These are phyloP conservation scores for Onychostoma macrolepis DNA, from an alignment of 2,113 vertebrate genomes.

Conservation along the genomic window DNA sequence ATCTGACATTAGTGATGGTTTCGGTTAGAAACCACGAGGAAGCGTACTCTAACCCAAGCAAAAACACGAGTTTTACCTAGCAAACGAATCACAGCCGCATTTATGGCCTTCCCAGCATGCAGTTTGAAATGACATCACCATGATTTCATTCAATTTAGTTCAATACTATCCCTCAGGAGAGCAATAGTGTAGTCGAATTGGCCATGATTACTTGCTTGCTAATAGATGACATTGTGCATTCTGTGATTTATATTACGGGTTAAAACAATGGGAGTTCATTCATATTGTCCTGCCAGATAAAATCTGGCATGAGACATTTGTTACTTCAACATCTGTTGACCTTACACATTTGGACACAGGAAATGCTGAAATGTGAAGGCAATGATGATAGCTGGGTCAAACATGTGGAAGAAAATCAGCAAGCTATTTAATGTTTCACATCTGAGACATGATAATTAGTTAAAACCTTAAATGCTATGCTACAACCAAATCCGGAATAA, in stretches of 20 bases:
- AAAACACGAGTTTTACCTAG: constrained; percentile 13
- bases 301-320: constrained; percentile 23
- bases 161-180: constrained; percentile 42
- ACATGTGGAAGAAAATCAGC: neutral
- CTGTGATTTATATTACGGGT: constrained; percentile 40
- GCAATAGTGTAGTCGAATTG: constrained; percentile 29
- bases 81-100: neutral
- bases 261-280: constrained; percentile 48
- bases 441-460: constrained; percentile 10
- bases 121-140: constrained; percentile 27
- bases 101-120: constrained; percentile 27
- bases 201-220: constrained; percentile 32
- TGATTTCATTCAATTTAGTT: constrained; percentile 41
- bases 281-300: constrained; percentile 30
- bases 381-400: constrained; percentile 19
- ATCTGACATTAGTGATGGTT: neutral
- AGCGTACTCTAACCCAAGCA: neutral
- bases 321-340: constrained; percentile 34
- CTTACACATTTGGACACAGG: constrained; percentile 17
- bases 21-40: neutral
- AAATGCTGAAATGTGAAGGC: constrained; percentile 24
- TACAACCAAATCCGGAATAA: constrained; percentile 1
- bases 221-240: constrained; percentile 19
- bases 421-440: neutral
- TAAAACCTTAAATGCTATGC: neutral